phyloP scores from a whole-genome alignment of 2,797 vertebrate species.

The Decapterus maruadsi region DNA sequence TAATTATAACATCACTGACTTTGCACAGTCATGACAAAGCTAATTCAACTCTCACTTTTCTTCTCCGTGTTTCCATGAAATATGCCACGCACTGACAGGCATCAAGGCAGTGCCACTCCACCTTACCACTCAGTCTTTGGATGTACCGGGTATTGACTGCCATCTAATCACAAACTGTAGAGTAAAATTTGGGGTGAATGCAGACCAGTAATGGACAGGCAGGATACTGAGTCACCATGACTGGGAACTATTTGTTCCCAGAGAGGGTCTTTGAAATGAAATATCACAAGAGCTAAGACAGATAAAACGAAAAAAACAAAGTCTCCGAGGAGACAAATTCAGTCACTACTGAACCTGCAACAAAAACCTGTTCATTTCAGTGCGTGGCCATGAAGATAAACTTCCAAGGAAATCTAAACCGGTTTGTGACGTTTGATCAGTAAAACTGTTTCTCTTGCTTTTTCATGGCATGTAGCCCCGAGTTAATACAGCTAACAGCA shows the following conservation, averaged over 20 bases:
- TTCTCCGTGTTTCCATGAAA: slow-evolving; percentile 16
- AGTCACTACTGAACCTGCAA: neutral
- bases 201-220: neutral
- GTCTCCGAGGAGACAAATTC: too few relatives aligned
- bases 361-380: neutral
- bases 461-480: neutral
- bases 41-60: neutral
- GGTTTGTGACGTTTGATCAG: neutral
- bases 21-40: neutral
- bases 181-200: neutral
- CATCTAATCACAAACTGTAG: neutral
- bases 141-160: neutral
- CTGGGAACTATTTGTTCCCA: neutral
- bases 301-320: neutral
- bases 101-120: neutral
- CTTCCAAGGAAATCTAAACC: fast-evolving
- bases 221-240: neutral
- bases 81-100: neutral
- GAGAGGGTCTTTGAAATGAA: too few relatives aligned
- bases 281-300: neutral
- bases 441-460: neutral
- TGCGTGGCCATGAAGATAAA: neutral
- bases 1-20: neutral
- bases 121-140: neutral
- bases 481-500: neutral